phyloP scores from a whole-genome alignment of 1,140 invertebrate species.

The Aphaenogaster rudis region DNA sequence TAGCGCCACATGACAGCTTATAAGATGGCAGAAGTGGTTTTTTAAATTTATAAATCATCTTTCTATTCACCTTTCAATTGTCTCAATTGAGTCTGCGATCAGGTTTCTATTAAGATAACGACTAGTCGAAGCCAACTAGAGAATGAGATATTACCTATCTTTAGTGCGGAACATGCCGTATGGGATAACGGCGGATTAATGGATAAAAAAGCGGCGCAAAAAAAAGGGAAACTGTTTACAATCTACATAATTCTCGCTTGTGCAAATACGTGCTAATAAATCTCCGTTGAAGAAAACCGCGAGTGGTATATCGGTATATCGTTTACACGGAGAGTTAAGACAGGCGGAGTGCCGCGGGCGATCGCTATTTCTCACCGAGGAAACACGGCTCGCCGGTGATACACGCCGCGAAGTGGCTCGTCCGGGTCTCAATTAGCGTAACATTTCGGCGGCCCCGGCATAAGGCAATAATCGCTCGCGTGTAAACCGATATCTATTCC shows the following conservation, averaged over 20 bases:
- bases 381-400: slow-evolving; percentile 20
- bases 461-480: slow-evolving; percentile 82
- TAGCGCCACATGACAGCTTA: background rate
- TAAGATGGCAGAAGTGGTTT: background rate
- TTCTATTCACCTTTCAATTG: background rate
- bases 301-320: slow-evolving; percentile 5
- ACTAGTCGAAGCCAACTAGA: background rate
- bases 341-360: slow-evolving; percentile 39
- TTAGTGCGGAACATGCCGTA: background rate
- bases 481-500: slow-evolving; percentile 83
- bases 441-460: slow-evolving; percentile 75
- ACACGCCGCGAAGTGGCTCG: slow-evolving; percentile 51
- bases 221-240: background rate
- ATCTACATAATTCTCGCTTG: background rate
- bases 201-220: background rate
- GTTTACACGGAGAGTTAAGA: slow-evolving; percentile 14
- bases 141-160: background rate
- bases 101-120: background rate
- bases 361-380: slow-evolving; percentile 34
- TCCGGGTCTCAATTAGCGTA: slow-evolving; percentile 77
- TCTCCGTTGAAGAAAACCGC: background rate
- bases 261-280: slow-evolving; percentile 27
- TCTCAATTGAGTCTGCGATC: background rate
- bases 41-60: background rate
- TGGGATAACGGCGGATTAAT: background rate